Evolutionary conservation across 2,113 vertebrate species (phyloP).

Genomic region (Tetrao urogallus): DNA sequence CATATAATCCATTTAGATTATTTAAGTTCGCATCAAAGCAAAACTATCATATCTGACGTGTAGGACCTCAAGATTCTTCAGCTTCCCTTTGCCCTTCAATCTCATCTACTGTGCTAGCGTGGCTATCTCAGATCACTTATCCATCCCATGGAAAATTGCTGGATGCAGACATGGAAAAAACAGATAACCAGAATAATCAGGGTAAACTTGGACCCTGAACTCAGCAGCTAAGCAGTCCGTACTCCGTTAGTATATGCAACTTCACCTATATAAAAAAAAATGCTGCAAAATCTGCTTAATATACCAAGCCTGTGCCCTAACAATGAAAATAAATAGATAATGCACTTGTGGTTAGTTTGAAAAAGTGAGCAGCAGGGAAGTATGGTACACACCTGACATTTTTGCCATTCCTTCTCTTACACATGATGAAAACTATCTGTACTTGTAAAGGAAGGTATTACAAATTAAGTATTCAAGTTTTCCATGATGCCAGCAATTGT

Average conservation of each 20-base stretch:
- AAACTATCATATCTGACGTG: neutral
- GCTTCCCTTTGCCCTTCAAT: neutral
- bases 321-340: neutral
- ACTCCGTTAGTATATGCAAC: neutral
- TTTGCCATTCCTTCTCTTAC: neutral
- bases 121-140: neutral
- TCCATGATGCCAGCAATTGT: constrained; percentile 43
- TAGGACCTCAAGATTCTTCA: neutral
- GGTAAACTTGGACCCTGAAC: neutral
- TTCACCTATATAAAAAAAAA: neutral
- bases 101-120: neutral
- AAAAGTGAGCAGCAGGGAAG: neutral
- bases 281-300: neutral
- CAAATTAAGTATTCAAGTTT: constrained; percentile 22
- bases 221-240: neutral
- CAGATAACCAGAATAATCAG: neutral
- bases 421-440: neutral
- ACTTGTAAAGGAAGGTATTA: neutral
- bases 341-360: neutral
- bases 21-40: neutral
- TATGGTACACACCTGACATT: neutral
- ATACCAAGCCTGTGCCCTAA: neutral
- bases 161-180: neutral
- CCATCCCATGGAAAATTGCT: neutral
- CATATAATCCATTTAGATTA: neutral